Percentiles rank a stretch among this genome's conserved stretches.
These are phyloP conservation scores for Empis stercorea DNA, from an alignment of 2,888 invertebrate species.

Conservation along the genomic window DNA sequence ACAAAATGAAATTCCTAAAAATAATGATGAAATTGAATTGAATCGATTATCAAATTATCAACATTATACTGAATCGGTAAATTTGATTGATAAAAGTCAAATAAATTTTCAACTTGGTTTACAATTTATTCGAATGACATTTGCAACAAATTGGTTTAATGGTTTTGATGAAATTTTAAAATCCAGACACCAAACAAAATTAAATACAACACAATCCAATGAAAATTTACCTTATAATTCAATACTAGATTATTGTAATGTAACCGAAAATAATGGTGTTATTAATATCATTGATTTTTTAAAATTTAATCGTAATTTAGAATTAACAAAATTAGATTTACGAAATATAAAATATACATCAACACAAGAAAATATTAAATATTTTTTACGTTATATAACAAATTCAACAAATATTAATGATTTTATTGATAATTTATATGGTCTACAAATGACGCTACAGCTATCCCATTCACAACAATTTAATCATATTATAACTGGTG, in stretches of 20 bases:
- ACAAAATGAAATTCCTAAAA: too few relatives aligned
- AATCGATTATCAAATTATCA: too few relatives aligned
- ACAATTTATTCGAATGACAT: constrained; percentile 12
- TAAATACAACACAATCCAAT: neutral
- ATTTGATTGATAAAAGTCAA: too few relatives aligned
- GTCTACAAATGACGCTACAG: constrained; percentile 3
- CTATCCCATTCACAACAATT: constrained; percentile 12
- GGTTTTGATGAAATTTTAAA: constrained; percentile 8
- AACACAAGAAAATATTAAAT: constrained; percentile 17
- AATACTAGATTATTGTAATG: neutral
- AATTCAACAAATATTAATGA: constrained; percentile 21
- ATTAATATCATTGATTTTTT: constrained; percentile 5
- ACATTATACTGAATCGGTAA: constrained; percentile 2
- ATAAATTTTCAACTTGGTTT: neutral
- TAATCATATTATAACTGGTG: constrained; percentile 17
- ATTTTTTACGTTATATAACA: constrained; percentile 18
- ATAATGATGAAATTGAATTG: too few relatives aligned
- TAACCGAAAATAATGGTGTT: neutral
- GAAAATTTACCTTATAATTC: too few relatives aligned
- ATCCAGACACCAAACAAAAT: neutral
- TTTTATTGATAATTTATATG: constrained; percentile 3
- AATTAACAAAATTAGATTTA: constrained; percentile 20
- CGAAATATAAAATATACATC: constrained; percentile 21
- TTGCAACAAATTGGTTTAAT: constrained; percentile 14
- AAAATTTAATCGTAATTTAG: constrained; percentile 18